These are phyloP conservation scores for Sciurus niger DNA, from an alignment of 2,113 vertebrate genomes.

Conservation along the genomic window DNA sequence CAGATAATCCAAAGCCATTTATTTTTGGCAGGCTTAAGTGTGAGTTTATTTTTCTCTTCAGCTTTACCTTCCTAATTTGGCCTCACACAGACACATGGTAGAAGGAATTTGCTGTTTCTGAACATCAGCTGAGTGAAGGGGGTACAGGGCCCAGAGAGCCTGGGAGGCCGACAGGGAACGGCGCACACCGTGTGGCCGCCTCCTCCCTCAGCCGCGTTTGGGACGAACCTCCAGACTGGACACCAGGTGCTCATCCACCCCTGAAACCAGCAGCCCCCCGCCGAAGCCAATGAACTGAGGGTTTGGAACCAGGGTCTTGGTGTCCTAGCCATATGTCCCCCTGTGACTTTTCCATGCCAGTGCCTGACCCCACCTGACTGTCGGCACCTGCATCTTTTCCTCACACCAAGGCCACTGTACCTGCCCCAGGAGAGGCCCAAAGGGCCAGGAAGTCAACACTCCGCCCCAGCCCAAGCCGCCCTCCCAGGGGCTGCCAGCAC, in stretches of 20 bases:
- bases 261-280: background rate
- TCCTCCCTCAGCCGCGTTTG: background rate
- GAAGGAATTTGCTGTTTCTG: conserved; percentile 38
- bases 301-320: rapidly evolving
- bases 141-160: background rate
- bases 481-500: rapidly evolving
- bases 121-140: background rate
- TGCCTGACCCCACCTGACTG: background rate
- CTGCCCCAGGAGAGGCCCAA: no score
- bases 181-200: background rate
- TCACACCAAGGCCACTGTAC: background rate
- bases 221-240: background rate
- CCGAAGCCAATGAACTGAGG: background rate
- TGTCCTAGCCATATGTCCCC: background rate
- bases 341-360: background rate
- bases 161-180: background rate
- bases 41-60: conserved; percentile 64
- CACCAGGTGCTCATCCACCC: background rate
- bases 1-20: conserved; percentile 69
- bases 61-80: conserved; percentile 64
- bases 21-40: conserved; percentile 47
- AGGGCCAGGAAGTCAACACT: background rate
- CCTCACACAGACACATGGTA: conserved; percentile 36
- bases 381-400: background rate
- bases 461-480: background rate